Base-by-base conservation (phyloP, 2,888 invertebrate genomes). In the Phyllotreta striolata region DNA sequence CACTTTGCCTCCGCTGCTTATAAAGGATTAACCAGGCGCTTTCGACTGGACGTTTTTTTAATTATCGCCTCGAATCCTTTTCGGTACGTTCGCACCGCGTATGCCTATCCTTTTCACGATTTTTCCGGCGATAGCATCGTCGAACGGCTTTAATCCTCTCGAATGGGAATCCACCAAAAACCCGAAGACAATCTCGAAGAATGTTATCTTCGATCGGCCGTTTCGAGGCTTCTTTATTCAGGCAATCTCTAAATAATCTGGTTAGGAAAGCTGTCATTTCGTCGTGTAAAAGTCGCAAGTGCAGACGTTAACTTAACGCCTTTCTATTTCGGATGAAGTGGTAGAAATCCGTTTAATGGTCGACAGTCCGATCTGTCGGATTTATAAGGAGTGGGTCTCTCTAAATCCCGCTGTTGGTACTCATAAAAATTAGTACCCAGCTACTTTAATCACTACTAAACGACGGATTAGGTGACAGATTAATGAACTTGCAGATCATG, bases 131-230 rank as follows among this genome's bases (percentile, higher is more conserved):
- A 58, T 58, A 58, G 51, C 49, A 58, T 58, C 58, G 41, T 41
- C 41, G 10, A 24, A 24, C 38, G 43, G 43, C 43, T 24, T 4
- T 56, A 56, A 58, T 39, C 47, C 24, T 24, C 24, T 58, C 49
- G 6, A 49, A 12, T 49, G 51, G 51, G 49, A 58, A 56, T 46
- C 47, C 57, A 49, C 58, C 24, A 49, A 40, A 35, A 49, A 58
- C 58, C 41, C 43, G 58, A 58, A 58, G 58, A 58, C 58, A 58
- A 58, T 51, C 40, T 51, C 58, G 41, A 58, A 58, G 58, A 58
- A 58, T 58, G 58, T 58, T 58, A 58, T 58, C 58, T 58, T 4
- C 10, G 43, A 58, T 58, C 58, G 49, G 58, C 51, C 58, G 40
- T 58, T 58, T 58, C 41, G 35, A 58, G 51, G 51, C 51, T 58